phyloP scores from a whole-genome alignment of 2,113 vertebrate species.

The Xenopus tropicalis region UCB_Xtro_10.0 CM004444.2:131252501-131253000 shows the following conservation, averaged over 20 bases:
- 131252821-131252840: conserved; percentile 42
- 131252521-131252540: no score
- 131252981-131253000: conserved; percentile 47
- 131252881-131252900: neutral
- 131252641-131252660: no score
- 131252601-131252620: no score
- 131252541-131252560: no score
- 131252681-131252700: conserved; percentile 1
- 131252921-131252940: conserved; percentile 39
- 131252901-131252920: conserved; percentile 27
- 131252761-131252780: conserved; percentile 23
- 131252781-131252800: rapidly evolving
- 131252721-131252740: neutral
- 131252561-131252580: no score
- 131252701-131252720: neutral
- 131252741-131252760: conserved; percentile 33
- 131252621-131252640: no score
- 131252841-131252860: conserved; percentile 23
- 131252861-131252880: conserved; percentile 31
- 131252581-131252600: no score
- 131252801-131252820: conserved; percentile 36
- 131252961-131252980: conserved; percentile 16
- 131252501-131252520: no score
- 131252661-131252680: neutral
- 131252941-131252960: conserved; percentile 51